Conservation (phyloP, 2,113 vertebrate species). For the Salvelinus alpinus region DNA sequence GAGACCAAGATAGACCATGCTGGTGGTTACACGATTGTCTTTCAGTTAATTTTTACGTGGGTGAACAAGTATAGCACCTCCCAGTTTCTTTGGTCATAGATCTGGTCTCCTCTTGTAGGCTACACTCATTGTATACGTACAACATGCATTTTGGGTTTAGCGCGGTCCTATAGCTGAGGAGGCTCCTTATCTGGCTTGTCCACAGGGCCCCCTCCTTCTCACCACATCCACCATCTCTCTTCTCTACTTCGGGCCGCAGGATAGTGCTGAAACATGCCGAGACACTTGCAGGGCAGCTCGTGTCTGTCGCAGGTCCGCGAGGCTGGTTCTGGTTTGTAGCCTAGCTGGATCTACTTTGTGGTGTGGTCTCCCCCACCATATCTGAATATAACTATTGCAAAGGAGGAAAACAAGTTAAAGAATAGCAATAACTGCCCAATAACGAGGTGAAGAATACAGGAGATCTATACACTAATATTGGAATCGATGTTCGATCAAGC, state of each 20-base stretch:
- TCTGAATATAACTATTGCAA: constrained; percentile 14
- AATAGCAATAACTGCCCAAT: neutral
- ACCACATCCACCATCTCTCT: constrained; percentile 7
- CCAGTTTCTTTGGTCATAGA: constrained; percentile 54
- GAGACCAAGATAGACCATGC: neutral
- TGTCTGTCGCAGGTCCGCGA: constrained; percentile 45
- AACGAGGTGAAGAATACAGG: neutral
- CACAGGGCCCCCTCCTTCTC: constrained; percentile 14
- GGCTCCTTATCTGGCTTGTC: constrained; percentile 29
- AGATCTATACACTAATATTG: neutral
- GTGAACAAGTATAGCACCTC: constrained; percentile 69
- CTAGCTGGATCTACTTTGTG: constrained; percentile 55
- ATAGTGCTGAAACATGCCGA: constrained; percentile 60
- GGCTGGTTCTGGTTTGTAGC: constrained; percentile 39
- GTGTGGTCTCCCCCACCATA: constrained; percentile 9
- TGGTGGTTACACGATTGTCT: constrained; percentile 39
- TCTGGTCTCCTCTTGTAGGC: constrained; percentile 30
- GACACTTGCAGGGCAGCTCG: constrained; percentile 45
- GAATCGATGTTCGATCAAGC: constrained; percentile 76
- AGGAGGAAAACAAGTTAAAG: neutral
- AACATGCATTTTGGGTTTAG: constrained; percentile 54
- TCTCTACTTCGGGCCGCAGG: constrained; percentile 38
- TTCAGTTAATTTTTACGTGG: constrained; percentile 60
- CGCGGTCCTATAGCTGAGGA: constrained; percentile 49
- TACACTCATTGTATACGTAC: constrained; percentile 23